Evolutionary conservation across 2,888 invertebrate genomes (phyloP), one percentile per base, ranked within the genome.

Genomic region (Cerceris ruficornis): DNA sequence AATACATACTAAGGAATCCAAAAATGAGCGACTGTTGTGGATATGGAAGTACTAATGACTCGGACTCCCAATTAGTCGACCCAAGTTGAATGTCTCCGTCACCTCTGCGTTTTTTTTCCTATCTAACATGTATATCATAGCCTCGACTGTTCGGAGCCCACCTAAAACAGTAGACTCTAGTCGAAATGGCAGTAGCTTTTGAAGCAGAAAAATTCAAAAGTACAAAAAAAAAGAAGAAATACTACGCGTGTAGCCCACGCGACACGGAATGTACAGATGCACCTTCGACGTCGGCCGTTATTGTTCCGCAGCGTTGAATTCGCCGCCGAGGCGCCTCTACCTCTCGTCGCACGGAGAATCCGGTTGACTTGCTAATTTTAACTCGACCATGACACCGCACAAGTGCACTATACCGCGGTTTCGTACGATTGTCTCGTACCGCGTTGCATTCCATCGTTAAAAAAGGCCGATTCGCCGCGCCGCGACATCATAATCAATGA

Each of bases 331-430:
- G 68, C 75, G 79, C 54, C 76, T 74, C 76, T 58, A 42, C 69
- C 66, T 73, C 75, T 75, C 67, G 75, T 72, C 78, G 67, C 55
- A 49, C 72, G 54, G 57, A 75, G 88, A 90, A 91, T 91, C 89
- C 89, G 88, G 88, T 91, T 88, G 90, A 89, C 89, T 90, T 87
- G 91, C 91, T 92, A 92, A 92, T 92, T 92, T 91, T 92, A 92
- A 90, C 91, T 90, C 91, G 92, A 91, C 92, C 92, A 88, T 92
- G 92, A 92, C 92, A 92, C 90, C 89, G 88, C 87, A 76, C 84
- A 85, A 89, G 87, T 87, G 87, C 87, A 85, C 82, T 80, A 80
- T 82, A 82, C 75, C 86, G 86, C 84, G 73, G 82, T 83, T 86
- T 83, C 83, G 85, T 81, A 69, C 86, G 83, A 88, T 87, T 87